Conservation (phyloP, 2,888 invertebrate species). For the Amitus sp. region DNA sequence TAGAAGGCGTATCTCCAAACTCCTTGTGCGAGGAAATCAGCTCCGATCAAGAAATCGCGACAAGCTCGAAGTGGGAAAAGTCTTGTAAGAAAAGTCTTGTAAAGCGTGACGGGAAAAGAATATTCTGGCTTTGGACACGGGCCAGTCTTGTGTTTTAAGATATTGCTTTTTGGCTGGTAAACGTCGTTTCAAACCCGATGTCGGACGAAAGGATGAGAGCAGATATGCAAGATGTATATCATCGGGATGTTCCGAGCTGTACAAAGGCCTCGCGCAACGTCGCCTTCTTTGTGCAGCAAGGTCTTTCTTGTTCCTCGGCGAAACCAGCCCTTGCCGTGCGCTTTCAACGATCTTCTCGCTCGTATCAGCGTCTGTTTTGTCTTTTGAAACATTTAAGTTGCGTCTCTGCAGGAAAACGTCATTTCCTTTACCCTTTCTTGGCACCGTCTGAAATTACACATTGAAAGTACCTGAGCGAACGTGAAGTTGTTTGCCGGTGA, state of each 20-base stretch:
- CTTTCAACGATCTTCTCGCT: constrained; percentile 3
- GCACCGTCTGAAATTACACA: neutral
- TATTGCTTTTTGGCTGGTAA: constrained; percentile 54
- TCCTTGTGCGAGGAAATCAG: neutral
- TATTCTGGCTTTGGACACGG: constrained; percentile 50
- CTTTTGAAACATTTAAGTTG: neutral
- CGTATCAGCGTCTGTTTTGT: neutral
- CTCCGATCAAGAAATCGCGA: neutral
- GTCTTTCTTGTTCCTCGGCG: constrained; percentile 1
- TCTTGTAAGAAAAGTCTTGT: constrained; percentile 38
- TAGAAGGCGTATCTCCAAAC: too few relatives aligned
- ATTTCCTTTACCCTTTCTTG: neutral
- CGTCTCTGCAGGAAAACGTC: neutral
- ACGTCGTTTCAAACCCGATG: constrained; percentile 31
- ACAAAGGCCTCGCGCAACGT: constrained; percentile 21
- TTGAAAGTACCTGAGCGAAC: neutral
- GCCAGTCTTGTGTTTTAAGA: constrained; percentile 60
- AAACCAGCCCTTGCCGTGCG: neutral
- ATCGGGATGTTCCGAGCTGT: constrained; percentile 17
- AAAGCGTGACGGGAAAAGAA: constrained; percentile 34
- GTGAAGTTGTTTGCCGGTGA: too few relatives aligned
- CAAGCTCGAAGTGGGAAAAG: constrained; percentile 14
- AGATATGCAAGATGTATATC: constrained; percentile 32
- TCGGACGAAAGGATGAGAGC: constrained; percentile 3
- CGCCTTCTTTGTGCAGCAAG: neutral